Evolutionary conservation across 2,888 invertebrate genomes (phyloP), one percentile per base, ranked within the genome.

Genomic region (Sphaerophoria taeniata): DNA sequence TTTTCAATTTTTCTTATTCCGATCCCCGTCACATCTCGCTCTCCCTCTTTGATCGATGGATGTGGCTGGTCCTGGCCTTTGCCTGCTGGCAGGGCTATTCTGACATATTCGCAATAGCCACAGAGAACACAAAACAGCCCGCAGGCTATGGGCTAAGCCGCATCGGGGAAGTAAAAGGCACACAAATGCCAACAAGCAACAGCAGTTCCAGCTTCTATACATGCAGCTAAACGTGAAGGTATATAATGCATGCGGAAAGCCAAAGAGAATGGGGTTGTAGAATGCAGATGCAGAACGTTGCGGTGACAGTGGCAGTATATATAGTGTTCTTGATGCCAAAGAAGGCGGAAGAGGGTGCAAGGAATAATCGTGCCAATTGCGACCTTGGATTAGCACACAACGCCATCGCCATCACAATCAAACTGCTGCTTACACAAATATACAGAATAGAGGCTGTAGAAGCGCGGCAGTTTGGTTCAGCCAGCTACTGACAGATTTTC

Each of bases 291-390:
- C 53, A 49, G 56, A 58, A 47, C 14, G 33, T 34, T 71, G 33
- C 39, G 65, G 55, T 51, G 45, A 6, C 12, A 6, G 51, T 6
- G 47, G 58, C 7, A 36, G 2, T 9, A 7, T n/a, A 5, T n/a
- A 6, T 14, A 14, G n/a, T 12, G 14, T 14, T 5, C 11, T 7
- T 60, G 24, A 58, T 60, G 45, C 72, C 65, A 39, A 69, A 60
- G 78, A 78, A 76, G 81, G 81, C 81, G 81, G 79, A 80, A 81
- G 77, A 85, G 85, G 76, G 85, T 53, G 81, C 81, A 78, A 77
- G 73, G 72, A 80, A 85, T 81, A 85, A 85, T 85, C 85, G 85
- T 85, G 85, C 85, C 85, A 85, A 81, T 85, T 85, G 81, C 85
- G 85, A 85, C 85, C 85, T 85, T 85, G 85, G 81, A 85, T 85